Conservation (phyloP, 2,797 vertebrate genomes). For the Centropyge bicolor region DNA sequence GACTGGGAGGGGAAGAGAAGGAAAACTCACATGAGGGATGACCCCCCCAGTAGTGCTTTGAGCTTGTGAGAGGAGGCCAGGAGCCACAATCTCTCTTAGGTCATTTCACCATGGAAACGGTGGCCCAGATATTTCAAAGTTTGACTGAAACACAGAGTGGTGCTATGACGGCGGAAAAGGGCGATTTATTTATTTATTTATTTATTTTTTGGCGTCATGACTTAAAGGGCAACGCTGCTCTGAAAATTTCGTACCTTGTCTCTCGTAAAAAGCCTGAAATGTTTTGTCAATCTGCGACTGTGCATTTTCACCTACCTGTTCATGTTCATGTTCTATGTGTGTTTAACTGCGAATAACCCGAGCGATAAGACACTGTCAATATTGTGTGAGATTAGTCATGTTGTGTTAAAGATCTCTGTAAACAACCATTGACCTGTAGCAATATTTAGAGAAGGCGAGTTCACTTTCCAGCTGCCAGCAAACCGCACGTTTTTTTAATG, state of each 20-base stretch:
- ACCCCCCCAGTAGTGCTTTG: slow-evolving; percentile 38
- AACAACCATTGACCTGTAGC: neutral
- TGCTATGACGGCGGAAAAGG: neutral
- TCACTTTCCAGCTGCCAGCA: neutral
- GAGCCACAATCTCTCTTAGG: slow-evolving; percentile 29
- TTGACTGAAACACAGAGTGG: slow-evolving; percentile 18
- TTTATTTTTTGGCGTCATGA: neutral
- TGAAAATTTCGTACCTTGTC: neutral
- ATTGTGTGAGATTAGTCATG: neutral
- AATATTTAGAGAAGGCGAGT: neutral
- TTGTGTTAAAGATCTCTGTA: neutral
- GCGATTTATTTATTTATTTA: neutral
- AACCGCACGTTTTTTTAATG: neutral
- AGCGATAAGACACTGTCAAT: neutral
- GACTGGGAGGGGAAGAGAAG: slow-evolving; percentile 3
- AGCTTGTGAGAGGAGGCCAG: slow-evolving; percentile 45
- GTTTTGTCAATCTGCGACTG: no score
- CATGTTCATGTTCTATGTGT: neutral
- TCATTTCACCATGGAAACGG: slow-evolving; percentile 43
- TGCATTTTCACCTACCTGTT: no score
- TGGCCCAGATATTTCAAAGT: slow-evolving; percentile 59
- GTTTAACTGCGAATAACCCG: neutral
- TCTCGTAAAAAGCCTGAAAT: neutral
- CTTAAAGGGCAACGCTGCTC: neutral
- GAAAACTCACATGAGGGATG: slow-evolving; percentile 35